These are phyloP conservation scores for Eristalis arbustorum DNA, from an alignment of 2,888 invertebrate genomes.

Conservation along the genomic window DNA sequence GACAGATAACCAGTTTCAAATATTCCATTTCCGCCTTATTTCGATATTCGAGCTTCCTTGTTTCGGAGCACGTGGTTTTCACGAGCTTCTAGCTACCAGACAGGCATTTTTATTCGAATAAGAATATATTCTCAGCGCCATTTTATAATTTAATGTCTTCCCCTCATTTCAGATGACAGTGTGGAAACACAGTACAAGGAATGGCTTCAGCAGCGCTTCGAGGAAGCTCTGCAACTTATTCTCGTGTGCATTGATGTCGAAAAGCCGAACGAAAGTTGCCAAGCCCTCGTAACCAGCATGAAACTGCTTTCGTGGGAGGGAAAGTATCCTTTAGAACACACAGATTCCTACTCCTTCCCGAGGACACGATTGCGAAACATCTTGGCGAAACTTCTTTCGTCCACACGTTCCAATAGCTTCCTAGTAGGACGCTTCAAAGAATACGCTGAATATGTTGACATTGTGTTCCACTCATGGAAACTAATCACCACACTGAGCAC, in stretches of 20 bases:
- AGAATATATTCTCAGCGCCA: neutral
- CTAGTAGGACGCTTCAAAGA: slow-evolving; percentile 87
- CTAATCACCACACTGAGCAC: slow-evolving; percentile 82
- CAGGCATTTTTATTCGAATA: too few species aligned
- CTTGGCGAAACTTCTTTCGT: slow-evolving; percentile 84
- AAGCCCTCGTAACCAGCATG: slow-evolving; percentile 87
- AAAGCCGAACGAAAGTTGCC: slow-evolving; percentile 81
- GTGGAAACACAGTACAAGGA: slow-evolving; percentile 84
- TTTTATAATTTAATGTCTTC: neutral
- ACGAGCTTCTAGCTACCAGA: too few species aligned
- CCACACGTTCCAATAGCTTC: slow-evolving; percentile 83
- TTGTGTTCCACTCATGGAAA: slow-evolving; percentile 87
- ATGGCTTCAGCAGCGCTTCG: slow-evolving; percentile 87
- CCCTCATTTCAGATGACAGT: slow-evolving; percentile 79
- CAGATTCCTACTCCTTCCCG: slow-evolving; percentile 84
- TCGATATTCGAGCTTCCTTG: neutral
- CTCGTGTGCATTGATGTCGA: slow-evolving; percentile 83
- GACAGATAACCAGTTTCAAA: neutral
- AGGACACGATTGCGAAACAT: slow-evolving; percentile 85
- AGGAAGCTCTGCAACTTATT: slow-evolving; percentile 83
- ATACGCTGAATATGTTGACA: slow-evolving; percentile 87
- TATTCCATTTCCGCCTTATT: neutral
- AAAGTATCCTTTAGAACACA: slow-evolving; percentile 82
- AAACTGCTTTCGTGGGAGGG: slow-evolving; percentile 88
- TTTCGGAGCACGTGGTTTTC: neutral